Evolutionary conservation across 2,113 vertebrate species (phyloP).

Genomic region (Peucedramus taeniatus): DNA sequence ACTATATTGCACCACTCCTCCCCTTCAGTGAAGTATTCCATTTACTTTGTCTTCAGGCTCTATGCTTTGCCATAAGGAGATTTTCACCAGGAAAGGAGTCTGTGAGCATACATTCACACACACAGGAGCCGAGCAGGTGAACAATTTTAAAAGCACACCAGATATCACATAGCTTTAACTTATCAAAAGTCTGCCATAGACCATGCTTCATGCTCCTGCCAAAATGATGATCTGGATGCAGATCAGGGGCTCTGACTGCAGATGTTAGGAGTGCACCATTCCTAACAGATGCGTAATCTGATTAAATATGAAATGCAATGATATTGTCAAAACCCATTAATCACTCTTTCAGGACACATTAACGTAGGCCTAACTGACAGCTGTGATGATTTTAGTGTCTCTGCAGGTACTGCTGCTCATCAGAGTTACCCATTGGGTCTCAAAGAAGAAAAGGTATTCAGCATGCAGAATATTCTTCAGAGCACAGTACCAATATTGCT

Average conservation of each 20-base stretch:
- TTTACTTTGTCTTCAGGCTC: neutral
- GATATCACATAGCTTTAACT: neutral
- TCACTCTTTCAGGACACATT: slow-evolving; percentile 76
- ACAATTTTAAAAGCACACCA: neutral
- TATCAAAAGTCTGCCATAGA: neutral
- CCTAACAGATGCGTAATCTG: slow-evolving; percentile 79
- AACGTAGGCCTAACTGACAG: slow-evolving; percentile 69
- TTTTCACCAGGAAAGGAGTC: neutral
- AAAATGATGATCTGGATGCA: slow-evolving; percentile 62
- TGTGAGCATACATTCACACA: neutral
- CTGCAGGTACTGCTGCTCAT: slow-evolving; percentile 18
- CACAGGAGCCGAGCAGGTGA: neutral
- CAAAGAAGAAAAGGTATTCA: neutral
- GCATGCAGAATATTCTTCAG: neutral
- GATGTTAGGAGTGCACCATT: slow-evolving; percentile 70
- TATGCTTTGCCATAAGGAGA: neutral
- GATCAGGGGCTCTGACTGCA: slow-evolving; percentile 66
- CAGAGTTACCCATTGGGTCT: neutral
- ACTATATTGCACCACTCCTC: neutral
- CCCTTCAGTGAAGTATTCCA: neutral
- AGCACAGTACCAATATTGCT: neutral
- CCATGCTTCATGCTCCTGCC: slow-evolving; percentile 3
- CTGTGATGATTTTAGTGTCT: slow-evolving; percentile 63
- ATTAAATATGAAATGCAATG: slow-evolving; percentile 78
- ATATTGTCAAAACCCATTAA: slow-evolving; percentile 84